Percentiles rank a stretch among this genome's conserved stretches.
Evolutionary conservation across 1,140 invertebrate species (phyloP).

Genomic region (Macrosteles quadrilineatus): DNA sequence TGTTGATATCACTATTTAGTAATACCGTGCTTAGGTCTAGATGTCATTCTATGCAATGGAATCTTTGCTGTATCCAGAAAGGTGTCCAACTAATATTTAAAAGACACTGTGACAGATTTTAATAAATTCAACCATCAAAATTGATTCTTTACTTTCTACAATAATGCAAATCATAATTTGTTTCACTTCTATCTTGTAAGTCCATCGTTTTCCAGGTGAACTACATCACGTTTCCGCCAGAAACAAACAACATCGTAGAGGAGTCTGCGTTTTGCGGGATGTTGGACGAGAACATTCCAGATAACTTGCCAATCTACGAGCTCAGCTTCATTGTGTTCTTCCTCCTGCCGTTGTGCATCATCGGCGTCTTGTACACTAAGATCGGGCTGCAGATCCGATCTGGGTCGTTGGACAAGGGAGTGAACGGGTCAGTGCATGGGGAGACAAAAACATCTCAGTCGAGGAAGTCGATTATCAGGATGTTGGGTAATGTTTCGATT

Average conservation of each 20-base stretch:
- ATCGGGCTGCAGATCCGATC: slow-evolving; percentile 65
- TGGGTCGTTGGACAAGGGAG: slow-evolving; percentile 53
- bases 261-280: slow-evolving; percentile 79
- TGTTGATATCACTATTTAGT: too few species aligned
- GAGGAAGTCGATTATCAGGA: slow-evolving; percentile 73
- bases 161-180: too few species aligned
- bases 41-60: too few species aligned
- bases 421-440: slow-evolving; percentile 64
- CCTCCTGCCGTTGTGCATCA: slow-evolving; percentile 75
- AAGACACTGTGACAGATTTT: too few species aligned
- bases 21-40: too few species aligned
- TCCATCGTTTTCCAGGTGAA: slow-evolving; percentile 55
- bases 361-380: slow-evolving; percentile 73
- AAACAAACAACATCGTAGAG: background rate
- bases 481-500: slow-evolving; percentile 86
- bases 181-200: too few species aligned
- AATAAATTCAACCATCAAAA: too few species aligned
- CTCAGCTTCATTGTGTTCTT: slow-evolving; percentile 81
- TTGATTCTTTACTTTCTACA: too few species aligned
- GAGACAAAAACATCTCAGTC: slow-evolving; percentile 67
- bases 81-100: too few species aligned
- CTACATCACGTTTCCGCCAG: slow-evolving; percentile 69
- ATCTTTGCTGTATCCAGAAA: too few species aligned
- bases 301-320: slow-evolving; percentile 68
- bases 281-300: slow-evolving; percentile 58